Conservation (phyloP, 2,113 vertebrate genomes). For the Etia nguti region DNA sequence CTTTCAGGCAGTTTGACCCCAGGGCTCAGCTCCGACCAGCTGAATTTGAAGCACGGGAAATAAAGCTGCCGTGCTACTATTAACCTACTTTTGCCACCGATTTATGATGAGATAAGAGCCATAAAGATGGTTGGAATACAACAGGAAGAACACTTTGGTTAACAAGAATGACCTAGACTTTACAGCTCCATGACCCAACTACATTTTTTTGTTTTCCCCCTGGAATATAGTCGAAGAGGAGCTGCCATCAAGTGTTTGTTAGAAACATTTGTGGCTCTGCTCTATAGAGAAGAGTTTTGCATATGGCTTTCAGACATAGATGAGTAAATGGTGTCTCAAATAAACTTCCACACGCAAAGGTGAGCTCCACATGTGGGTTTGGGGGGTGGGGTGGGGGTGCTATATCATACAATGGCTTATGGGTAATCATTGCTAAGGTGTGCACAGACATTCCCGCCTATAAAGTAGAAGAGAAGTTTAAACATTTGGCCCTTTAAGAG, state of each 20-base stretch:
- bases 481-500: neutral
- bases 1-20: neutral
- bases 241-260: neutral
- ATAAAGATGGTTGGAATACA: neutral
- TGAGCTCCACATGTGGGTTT: neutral
- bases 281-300: neutral
- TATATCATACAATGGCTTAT: neutral
- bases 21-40: neutral
- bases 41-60: neutral
- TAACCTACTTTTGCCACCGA: neutral
- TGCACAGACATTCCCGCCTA: neutral
- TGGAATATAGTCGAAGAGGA: neutral
- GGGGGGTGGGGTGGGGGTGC: neutral
- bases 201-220: neutral
- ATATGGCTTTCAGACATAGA: neutral
- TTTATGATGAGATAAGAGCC: neutral
- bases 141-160: neutral
- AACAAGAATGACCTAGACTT: neutral
- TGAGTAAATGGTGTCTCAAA: conserved; percentile 21
- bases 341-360: neutral
- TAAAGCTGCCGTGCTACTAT: neutral
- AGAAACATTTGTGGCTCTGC: neutral
- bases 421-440: conserved; percentile 29
- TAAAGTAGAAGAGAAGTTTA: neutral
- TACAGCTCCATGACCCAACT: neutral